Conservation (phyloP, 2,797 vertebrate genomes). For the Alectoris magna region DNA sequence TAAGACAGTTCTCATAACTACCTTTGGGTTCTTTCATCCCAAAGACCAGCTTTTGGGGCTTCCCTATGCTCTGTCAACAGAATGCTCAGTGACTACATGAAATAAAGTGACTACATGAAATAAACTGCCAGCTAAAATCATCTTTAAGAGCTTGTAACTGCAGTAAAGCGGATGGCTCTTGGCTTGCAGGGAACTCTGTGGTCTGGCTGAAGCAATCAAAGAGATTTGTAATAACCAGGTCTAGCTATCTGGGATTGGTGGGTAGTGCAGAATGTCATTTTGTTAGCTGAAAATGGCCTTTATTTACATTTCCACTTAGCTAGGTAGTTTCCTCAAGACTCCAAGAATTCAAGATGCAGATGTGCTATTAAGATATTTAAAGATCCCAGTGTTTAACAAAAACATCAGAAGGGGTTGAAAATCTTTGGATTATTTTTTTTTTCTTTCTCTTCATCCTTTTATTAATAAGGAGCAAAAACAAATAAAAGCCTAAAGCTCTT, state of each 20-base stretch:
- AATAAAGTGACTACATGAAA: not conserved
- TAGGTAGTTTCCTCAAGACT: slow-evolving; percentile 2
- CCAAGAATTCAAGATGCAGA: not conserved
- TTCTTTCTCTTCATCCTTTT: not conserved
- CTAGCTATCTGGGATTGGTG: not conserved
- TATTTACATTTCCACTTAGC: slow-evolving; percentile 33
- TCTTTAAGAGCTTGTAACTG: not conserved
- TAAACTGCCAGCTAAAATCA: not conserved
- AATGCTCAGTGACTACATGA: fast-evolving
- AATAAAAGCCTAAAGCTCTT: not conserved
- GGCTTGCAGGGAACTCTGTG: not conserved
- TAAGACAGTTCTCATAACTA: not conserved
- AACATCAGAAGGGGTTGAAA: not conserved
- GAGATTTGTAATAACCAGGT: not conserved
- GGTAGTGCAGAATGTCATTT: not conserved
- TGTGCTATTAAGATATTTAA: not conserved
- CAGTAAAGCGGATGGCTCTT: not conserved
- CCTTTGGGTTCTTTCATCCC: not conserved
- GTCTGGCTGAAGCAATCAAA: slow-evolving; percentile 14
- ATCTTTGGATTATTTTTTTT: not conserved
- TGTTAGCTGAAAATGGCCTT: not conserved
- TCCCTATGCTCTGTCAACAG: not conserved
- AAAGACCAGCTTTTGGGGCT: not conserved
- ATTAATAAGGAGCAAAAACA: not conserved
- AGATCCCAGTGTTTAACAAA: not conserved